phyloP scores from a whole-genome alignment of 1,140 invertebrate genomes.

The Lutraria rhynchaena region DNA sequence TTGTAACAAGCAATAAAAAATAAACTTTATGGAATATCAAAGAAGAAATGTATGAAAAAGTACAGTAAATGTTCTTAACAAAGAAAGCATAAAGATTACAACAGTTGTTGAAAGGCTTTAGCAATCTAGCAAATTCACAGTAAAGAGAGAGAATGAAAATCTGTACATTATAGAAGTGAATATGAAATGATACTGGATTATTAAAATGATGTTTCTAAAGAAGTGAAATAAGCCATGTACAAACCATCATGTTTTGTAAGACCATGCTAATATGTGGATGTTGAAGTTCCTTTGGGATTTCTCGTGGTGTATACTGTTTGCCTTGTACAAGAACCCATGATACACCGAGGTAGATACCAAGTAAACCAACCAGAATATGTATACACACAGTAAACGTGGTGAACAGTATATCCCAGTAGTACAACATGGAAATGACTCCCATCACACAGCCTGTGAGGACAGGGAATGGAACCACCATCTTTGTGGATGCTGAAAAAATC shows the following conservation, averaged over 20 bases:
- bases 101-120: no score
- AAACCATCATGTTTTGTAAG: slow-evolving; percentile 69
- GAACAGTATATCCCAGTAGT: slow-evolving; percentile 53
- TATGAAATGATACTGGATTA: no score
- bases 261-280: slow-evolving; percentile 51
- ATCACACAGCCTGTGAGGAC: slow-evolving; percentile 34
- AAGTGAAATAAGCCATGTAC: not conserved
- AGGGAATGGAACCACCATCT: slow-evolving; percentile 14
- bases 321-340: slow-evolving; percentile 68
- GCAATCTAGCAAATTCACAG: no score
- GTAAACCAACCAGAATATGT: slow-evolving; percentile 48
- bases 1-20: no score
- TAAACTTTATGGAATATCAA: no score
- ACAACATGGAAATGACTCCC: slow-evolving; percentile 36
- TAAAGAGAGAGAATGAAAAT: no score
- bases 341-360: slow-evolving; percentile 63
- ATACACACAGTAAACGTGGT: slow-evolving; percentile 46
- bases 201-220: no score
- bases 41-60: no score
- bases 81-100: no score
- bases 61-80: no score
- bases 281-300: slow-evolving; percentile 46
- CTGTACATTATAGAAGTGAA: no score
- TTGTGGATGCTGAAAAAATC: not conserved
- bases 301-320: slow-evolving; percentile 66